These are phyloP conservation scores for Heliangelus exortis DNA, from an alignment of 2,797 vertebrate genomes.

Conservation along the genomic window DNA sequence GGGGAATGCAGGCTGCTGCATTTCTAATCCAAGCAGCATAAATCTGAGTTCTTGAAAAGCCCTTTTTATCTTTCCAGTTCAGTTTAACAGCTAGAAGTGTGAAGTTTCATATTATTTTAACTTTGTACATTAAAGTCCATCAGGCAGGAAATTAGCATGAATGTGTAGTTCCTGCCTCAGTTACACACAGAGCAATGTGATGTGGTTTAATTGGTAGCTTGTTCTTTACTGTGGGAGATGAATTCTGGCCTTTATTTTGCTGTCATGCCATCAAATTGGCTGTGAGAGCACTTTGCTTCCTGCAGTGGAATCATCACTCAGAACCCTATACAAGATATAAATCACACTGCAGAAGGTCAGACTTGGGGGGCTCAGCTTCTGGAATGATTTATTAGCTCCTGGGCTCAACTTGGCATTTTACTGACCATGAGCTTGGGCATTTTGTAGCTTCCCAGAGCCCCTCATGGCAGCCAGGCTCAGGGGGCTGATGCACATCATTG, in stretches of 20 bases:
- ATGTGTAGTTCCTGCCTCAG: not conserved
- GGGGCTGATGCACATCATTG: too few relatives aligned
- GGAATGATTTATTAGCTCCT: not conserved
- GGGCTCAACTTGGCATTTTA: not conserved
- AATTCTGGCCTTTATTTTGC: not conserved
- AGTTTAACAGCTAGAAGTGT: too few relatives aligned
- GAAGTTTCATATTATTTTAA: not conserved
- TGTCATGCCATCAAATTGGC: not conserved
- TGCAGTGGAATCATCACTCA: too few relatives aligned
- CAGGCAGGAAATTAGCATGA: not conserved
- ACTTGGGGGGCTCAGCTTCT: not conserved
- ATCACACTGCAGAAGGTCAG: too few relatives aligned
- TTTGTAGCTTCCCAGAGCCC: too few relatives aligned
- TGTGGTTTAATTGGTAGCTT: not conserved
- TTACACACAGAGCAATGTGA: not conserved
- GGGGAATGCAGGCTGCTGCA: too few relatives aligned
- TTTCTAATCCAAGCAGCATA: too few relatives aligned
- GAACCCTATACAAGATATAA: too few relatives aligned
- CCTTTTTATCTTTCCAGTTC: too few relatives aligned
- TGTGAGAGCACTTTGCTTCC: not conserved
- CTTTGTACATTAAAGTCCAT: not conserved
- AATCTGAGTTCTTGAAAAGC: too few relatives aligned
- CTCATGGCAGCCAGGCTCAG: not conserved
- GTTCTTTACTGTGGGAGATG: not conserved
- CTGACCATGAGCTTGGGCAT: too few relatives aligned